Evolutionary conservation across 1,140 invertebrate genomes (phyloP), one percentile per base, ranked within the genome.

Genomic region (Nebria ingens): DNA sequence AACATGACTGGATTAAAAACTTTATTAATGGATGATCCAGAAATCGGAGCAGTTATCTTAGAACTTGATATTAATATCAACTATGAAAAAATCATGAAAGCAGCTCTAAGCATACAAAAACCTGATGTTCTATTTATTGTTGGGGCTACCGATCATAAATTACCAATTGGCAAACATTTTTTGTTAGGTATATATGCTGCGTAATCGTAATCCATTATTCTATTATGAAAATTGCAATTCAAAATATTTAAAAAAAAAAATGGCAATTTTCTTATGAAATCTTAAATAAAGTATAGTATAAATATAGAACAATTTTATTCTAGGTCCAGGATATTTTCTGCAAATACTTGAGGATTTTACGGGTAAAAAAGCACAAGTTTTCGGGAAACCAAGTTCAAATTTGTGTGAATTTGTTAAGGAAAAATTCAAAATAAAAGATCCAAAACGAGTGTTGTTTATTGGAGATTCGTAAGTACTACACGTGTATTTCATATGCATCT

Each of bases 1-100:
- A 21, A 55, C 11, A n/a, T 50, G 20, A n/a, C 49, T 11, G 20
- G 13, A 13, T 11, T 20, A 21, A 45, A 22, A 21, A n/a, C 11
- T 53, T 21, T 19, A 51, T 20, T 50, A 23, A 21, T 15, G 23
- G 56, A 59, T 45, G 57, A 64, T 59, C 11, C 42, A 56, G 58
- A 64, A 2, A 54, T 68, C 6, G 64, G 63, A 2, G 66, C 66
- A 6, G 65, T 69, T 1, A 49, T 67, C 13, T 25, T 65, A 1
- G 63, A 66, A 52, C 56, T 53, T 17, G 61, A 61, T 20, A n/a
- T 62, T 11, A 65, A 65, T 51, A 42, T 66, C 15, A 63, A 53
- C 23, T 64, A 52, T n/a, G 13, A 62, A 1, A 57, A 58, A 42
- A 6, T 69, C n/a, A 55, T 61, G 40, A 63, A 60, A 56, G 61